A percentile compares a stretch with the other conserved stretches of the same genome.
phyloP scores from a whole-genome alignment of 2,797 vertebrate species.

The Lates japonicus region DNA sequence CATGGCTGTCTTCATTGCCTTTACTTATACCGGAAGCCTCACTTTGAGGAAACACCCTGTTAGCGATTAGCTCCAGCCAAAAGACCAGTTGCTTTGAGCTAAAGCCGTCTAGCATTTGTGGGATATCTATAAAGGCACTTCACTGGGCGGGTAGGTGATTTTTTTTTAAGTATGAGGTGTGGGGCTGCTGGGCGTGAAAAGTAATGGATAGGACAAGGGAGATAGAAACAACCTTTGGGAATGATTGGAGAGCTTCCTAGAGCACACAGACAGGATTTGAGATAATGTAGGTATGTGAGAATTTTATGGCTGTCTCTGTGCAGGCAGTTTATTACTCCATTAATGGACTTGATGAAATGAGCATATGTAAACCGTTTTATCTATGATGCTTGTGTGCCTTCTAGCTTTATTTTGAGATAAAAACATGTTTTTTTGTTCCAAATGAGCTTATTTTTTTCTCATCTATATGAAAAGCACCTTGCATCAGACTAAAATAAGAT shows the following conservation, averaged over 20 bases:
- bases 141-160: constrained; percentile 7
- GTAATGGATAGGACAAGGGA: constrained; percentile 23
- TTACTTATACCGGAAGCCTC: constrained; percentile 71
- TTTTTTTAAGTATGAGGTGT: neutral
- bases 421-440: constrained; percentile 8
- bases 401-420: constrained; percentile 33
- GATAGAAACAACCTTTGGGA: constrained; percentile 14
- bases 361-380: constrained; percentile 55
- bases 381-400: constrained; percentile 41
- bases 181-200: constrained; percentile 24
- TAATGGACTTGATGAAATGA: constrained; percentile 74
- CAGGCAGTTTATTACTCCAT: constrained; percentile 74
- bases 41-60: constrained; percentile 64
- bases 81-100: constrained; percentile 46
- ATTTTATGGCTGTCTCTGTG: constrained; percentile 61
- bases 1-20: constrained; percentile 83
- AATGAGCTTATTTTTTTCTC: constrained; percentile 31
- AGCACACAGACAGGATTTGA: constrained; percentile 48
- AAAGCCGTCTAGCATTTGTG: constrained; percentile 41
- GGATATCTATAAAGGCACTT: constrained; percentile 27
- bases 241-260: constrained; percentile 34
- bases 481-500: constrained; percentile 10
- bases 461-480: constrained; percentile 33
- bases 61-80: constrained; percentile 52
- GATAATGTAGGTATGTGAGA: constrained; percentile 60